Conservation (phyloP, 2,113 vertebrate species). For the Odontophorus gujanensis region DNA sequence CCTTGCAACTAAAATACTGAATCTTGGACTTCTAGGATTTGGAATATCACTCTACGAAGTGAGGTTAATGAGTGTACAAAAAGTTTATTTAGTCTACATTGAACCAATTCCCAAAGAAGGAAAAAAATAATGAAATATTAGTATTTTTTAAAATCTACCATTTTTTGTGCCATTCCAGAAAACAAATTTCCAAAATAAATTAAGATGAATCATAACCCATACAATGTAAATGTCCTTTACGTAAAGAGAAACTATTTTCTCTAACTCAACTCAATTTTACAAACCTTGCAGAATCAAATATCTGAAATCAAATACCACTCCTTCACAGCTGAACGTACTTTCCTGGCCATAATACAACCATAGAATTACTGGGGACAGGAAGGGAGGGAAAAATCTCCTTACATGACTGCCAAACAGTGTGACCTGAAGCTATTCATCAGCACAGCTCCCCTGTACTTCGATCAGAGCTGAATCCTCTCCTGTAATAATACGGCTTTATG, state of each 20-base stretch:
- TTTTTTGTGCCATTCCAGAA: not conserved
- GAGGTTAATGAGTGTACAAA: not conserved
- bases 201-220: not conserved
- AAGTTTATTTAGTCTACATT: not conserved
- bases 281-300: not conserved
- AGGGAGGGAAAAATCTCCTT: not conserved
- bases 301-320: not conserved
- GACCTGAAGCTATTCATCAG: fast-evolving
- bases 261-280: not conserved
- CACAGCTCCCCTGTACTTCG: not conserved
- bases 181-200: not conserved
- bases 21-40: not conserved
- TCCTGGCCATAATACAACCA: not conserved
- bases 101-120: not conserved
- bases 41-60: not conserved
- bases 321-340: not conserved
- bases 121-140: not conserved
- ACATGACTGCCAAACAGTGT: not conserved
- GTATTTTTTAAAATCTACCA: not conserved
- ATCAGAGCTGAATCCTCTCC: not conserved
- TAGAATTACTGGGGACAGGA: not conserved
- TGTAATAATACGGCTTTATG: not conserved
- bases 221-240: not conserved
- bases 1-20: not conserved
- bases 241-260: not conserved